A percentile compares a stretch with the other conserved stretches of the same genome.
These are phyloP conservation scores for Cetoscarus ocellatus DNA, from an alignment of 2,797 vertebrate species.

Conservation along the genomic window DNA sequence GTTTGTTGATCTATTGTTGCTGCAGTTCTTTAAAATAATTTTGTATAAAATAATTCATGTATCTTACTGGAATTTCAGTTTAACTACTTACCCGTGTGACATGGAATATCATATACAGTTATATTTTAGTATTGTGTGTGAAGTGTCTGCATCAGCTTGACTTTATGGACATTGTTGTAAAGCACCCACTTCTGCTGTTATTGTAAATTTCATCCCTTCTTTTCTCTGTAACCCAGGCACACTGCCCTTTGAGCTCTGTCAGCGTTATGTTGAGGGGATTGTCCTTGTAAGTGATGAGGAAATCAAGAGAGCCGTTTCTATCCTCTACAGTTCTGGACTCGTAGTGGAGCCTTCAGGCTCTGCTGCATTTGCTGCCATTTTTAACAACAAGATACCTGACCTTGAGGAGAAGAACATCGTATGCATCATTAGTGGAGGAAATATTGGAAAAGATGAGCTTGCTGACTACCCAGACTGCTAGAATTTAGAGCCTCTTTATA, in stretches of 20 bases:
- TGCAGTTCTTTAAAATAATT: not conserved
- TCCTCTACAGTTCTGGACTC: conserved; percentile 80
- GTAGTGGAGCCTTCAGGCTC: conserved; percentile 84
- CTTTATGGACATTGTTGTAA: not conserved
- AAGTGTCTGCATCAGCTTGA: not conserved
- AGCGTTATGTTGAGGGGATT: conserved; percentile 79
- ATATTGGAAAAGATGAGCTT: conserved; percentile 85
- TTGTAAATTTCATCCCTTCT: not conserved
- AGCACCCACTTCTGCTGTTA: not conserved
- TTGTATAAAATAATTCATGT: too few species aligned
- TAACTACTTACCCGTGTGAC: not conserved
- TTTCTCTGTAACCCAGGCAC: conserved; percentile 61
- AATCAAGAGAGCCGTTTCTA: conserved; percentile 78
- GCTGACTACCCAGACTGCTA: conserved; percentile 71
- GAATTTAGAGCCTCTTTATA: not conserved
- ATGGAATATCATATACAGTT: too few species aligned
- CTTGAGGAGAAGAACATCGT: conserved; percentile 77
- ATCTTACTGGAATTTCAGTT: not conserved
- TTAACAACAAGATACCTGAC: conserved; percentile 75
- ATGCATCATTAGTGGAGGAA: conserved; percentile 84
- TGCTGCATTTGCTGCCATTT: conserved; percentile 82
- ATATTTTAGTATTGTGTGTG: too few species aligned
- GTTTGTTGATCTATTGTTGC: not conserved
- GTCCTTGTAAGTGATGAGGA: conserved; percentile 84
- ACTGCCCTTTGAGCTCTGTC: conserved; percentile 80